Base-by-base conservation (phyloP, 2,888 invertebrate genomes). In the Himalopsyche kuldschensis region DNA sequence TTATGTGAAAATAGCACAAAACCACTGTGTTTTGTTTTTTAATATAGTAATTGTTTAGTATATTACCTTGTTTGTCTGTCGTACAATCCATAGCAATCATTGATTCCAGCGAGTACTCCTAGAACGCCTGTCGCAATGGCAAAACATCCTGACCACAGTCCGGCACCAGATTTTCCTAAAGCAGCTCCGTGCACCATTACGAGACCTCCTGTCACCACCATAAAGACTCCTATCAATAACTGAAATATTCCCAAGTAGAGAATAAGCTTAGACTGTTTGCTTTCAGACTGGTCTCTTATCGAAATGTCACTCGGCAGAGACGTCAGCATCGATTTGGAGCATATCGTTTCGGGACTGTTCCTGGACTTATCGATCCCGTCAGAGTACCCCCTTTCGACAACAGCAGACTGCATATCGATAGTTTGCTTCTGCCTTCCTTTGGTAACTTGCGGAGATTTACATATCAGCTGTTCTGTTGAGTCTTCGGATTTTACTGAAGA, bases 121-220 rank as follows among this genome's bases (percentile, higher is more conserved):
- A 94, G 90, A 0, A 91, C 90, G 1, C 94, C 94, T 0, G 94
- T 92, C 6, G 93, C 92, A 20, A 94, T 92, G 11, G 94, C 93
- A 63, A 94, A 90, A 85, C 93, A 92, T 27, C 95, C 94, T 76
- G 94, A 93, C 95, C 95, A 95, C 82, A 94, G 90, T 3, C 94
- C 94, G 1, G 94, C 94, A 30, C 94, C 94, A 35, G 93, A 93
- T 80, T 92, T 88, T 41, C 93, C 90, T 86, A 92, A 89, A 84
- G 92, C 90, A 76, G 94, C 93, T 76, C 93, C 93, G 88, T 94
- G 93, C 86, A 94, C 92, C 86, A 94, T 91, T 2, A 93, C 94
- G 86, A 94, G 88, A 30, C 94, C 93, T 1, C 95, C 95, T 83
- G 93, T 93, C 5, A 93, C 93, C 86, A 94, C 92, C 89, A 95